phyloP scores from a whole-genome alignment of 2,888 invertebrate genomes.

The Zygaena filipendulae region DNA sequence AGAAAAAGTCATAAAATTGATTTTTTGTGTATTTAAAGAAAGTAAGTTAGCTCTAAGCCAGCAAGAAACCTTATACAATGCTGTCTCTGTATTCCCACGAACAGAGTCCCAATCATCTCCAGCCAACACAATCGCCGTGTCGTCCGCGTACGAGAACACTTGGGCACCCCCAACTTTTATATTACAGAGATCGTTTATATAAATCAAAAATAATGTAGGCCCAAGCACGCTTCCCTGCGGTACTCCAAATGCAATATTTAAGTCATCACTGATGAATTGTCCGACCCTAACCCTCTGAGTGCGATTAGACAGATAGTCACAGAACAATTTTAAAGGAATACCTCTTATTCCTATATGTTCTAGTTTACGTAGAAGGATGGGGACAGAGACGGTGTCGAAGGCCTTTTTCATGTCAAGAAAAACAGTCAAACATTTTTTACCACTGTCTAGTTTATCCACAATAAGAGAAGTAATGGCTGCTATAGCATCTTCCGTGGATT shows the following conservation, averaged over 20 bases:
- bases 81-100: background rate
- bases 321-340: constrained; percentile 7
- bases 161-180: background rate
- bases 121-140: constrained; percentile 5
- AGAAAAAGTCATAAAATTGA: background rate
- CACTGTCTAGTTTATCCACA: too few species aligned
- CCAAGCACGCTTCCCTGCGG: constrained; percentile 8
- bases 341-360: too few species aligned
- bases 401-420: constrained; percentile 13
- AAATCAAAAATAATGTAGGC: constrained; percentile 6
- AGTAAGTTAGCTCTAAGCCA: too few species aligned
- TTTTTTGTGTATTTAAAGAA: constrained; percentile 1
- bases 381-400: too few species aligned
- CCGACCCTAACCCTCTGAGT: constrained; percentile 1
- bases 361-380: too few species aligned
- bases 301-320: constrained; percentile 1
- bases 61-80: too few species aligned
- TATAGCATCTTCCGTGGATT: too few species aligned
- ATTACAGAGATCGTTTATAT: constrained; percentile 6
- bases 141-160: constrained; percentile 5
- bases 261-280: too few species aligned
- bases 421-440: constrained; percentile 8
- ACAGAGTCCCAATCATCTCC: background rate
- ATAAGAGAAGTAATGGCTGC: too few species aligned
- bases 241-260: too few species aligned